phyloP scores from a whole-genome alignment of 1,140 invertebrate genomes.

The Panagrolaimus sp. region DNA sequence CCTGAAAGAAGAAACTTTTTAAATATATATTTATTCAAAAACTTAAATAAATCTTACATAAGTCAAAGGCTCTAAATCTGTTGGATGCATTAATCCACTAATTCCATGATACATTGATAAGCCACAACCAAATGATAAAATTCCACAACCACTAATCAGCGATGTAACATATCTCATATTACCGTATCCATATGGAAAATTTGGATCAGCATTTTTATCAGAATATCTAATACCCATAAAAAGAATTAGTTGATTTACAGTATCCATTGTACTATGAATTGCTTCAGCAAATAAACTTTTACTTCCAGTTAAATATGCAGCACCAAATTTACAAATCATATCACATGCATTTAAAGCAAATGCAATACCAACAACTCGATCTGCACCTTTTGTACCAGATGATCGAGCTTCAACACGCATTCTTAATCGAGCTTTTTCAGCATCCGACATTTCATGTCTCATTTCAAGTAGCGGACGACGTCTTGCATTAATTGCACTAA shows the following conservation, averaged over 20 bases:
- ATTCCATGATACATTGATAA: conserved; percentile 92
- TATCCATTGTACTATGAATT: conserved; percentile 91
- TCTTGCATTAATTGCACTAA: conserved; percentile 30
- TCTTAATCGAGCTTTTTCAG: conserved; percentile 32
- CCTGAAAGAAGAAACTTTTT: conserved; percentile 36
- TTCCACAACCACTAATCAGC: conserved; percentile 91
- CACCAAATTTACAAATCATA: conserved; percentile 70
- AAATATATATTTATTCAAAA: background rate
- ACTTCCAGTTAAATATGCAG: conserved; percentile 87
- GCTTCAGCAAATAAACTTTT: conserved; percentile 94
- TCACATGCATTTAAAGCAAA: conserved; percentile 45
- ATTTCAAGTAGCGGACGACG: conserved; percentile 31
- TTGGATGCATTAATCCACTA: conserved; percentile 73
- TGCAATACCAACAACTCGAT: conserved; percentile 47
- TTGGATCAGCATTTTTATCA: conserved; percentile 43
- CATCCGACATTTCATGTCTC: conserved; percentile 32
- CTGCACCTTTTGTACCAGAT: conserved; percentile 34
- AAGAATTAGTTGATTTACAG: conserved; percentile 73
- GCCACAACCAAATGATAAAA: conserved; percentile 91
- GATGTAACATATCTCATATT: conserved; percentile 96
- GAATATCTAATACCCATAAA: conserved; percentile 48
- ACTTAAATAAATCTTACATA: conserved; percentile 66
- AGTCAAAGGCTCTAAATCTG: conserved; percentile 65
- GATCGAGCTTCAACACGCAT: conserved; percentile 35
- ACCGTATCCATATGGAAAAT: conserved; percentile 79